phyloP scores from a whole-genome alignment of 2,888 invertebrate genomes.

The Baccha elongata region DNA sequence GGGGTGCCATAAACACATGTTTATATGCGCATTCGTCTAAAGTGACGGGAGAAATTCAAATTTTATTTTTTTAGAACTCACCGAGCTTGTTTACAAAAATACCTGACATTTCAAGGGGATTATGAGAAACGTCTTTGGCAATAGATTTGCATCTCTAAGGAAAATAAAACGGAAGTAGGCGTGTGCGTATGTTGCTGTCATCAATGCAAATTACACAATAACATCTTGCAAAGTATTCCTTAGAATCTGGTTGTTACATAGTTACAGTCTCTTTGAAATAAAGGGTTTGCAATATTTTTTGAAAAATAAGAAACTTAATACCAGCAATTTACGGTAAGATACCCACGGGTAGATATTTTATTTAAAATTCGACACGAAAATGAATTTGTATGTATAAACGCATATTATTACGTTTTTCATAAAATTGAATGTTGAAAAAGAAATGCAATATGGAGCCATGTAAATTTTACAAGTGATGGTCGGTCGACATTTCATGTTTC shows the following conservation, averaged over 20 bases:
- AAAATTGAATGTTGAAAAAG: slow-evolving; percentile 37
- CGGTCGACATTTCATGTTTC: slow-evolving; percentile 15
- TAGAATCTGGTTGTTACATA: slow-evolving; percentile 61
- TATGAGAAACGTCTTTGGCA: slow-evolving; percentile 18
- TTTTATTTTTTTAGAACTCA: slow-evolving; percentile 21
- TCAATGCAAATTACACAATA: slow-evolving; percentile 64
- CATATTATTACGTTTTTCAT: slow-evolving; percentile 6
- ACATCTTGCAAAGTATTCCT: slow-evolving; percentile 44
- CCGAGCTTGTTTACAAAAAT: slow-evolving; percentile 24
- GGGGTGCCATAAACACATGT: slow-evolving; percentile 70
- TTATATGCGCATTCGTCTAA: slow-evolving; percentile 20
- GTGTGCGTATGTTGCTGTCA: slow-evolving; percentile 45
- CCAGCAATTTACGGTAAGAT: slow-evolving; percentile 45
- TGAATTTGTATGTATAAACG: slow-evolving; percentile 30
- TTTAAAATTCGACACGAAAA: slow-evolving; percentile 65
- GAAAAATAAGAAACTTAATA: slow-evolving; percentile 61
- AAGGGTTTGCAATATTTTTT: too few species aligned
- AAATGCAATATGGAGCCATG: slow-evolving; percentile 4
- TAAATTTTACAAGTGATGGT: slow-evolving; percentile 20
- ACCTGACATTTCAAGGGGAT: background rate
- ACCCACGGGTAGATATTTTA: slow-evolving; percentile 47
- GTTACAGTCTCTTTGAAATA: background rate
- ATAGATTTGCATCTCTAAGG: slow-evolving; percentile 62
- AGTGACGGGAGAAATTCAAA: slow-evolving; percentile 20
- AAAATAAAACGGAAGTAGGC: slow-evolving; percentile 68